These are phyloP conservation scores for Microctenopoma lineatum DNA, from an alignment of 2,797 vertebrate genomes.

Conservation along the genomic window DNA sequence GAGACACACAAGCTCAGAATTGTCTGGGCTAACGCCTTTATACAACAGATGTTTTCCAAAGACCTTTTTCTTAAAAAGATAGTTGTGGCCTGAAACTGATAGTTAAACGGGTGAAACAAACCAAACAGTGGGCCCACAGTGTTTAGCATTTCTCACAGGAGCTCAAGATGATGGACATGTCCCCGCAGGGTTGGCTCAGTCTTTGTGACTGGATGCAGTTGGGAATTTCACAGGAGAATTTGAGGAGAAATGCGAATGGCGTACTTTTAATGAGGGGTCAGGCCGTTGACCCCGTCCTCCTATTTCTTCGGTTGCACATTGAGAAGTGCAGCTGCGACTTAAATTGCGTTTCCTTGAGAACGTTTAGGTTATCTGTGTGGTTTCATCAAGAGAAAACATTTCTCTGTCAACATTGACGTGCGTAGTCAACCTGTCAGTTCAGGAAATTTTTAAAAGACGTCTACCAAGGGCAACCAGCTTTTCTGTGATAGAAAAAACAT, in stretches of 20 bases:
- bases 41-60: not conserved
- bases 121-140: conserved; percentile 47
- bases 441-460: not conserved
- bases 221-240: conserved; percentile 65
- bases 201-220: conserved; percentile 49
- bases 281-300: conserved; percentile 11
- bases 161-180: conserved; percentile 68
- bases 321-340: conserved; percentile 52
- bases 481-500: conserved; percentile 33
- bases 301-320: conserved; percentile 51
- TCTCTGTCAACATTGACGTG: conserved; percentile 26
- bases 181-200: conserved; percentile 67
- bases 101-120: conserved; percentile 54
- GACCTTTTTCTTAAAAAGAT: not conserved
- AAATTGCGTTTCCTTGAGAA: conserved; percentile 56
- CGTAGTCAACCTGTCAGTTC: conserved; percentile 32
- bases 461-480: conserved; percentile 31
- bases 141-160: conserved; percentile 64
- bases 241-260: conserved; percentile 33
- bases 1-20: conserved; percentile 4
- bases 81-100: conserved; percentile 13
- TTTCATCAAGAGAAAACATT: conserved; percentile 36
- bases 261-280: conserved; percentile 62
- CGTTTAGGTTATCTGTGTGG: conserved; percentile 20
- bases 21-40: conserved; percentile 3